phyloP scores from a whole-genome alignment of 2,113 vertebrate genomes.

The Onychorhynchus coronatus region DNA sequence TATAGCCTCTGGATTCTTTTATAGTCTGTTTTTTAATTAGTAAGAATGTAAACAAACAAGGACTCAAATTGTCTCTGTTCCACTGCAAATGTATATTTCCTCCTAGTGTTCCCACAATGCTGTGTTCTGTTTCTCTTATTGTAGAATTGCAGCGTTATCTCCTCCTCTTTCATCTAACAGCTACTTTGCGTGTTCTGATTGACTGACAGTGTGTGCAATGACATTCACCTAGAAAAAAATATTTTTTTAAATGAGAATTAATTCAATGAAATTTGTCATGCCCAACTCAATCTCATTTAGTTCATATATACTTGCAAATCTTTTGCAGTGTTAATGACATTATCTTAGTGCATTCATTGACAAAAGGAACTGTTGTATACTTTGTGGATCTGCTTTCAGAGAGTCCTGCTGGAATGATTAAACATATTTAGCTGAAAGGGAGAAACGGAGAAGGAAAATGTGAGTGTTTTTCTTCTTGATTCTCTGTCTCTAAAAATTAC shows the following conservation, averaged over 20 bases:
- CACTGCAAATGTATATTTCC: background rate
- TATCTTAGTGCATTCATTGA: background rate
- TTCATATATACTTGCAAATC: conserved; percentile 14
- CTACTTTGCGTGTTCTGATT: background rate
- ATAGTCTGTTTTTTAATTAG: background rate
- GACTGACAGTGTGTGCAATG: background rate
- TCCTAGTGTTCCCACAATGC: background rate
- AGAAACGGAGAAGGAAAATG: background rate
- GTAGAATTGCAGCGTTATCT: background rate
- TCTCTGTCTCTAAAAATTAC: background rate
- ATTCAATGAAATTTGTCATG: background rate
- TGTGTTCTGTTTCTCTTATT: background rate
- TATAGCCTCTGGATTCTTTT: background rate
- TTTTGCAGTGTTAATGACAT: conserved; percentile 2
- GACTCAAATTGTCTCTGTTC: background rate
- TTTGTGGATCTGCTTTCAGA: background rate
- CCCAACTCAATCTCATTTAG: background rate
- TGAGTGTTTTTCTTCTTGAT: background rate
- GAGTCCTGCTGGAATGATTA: background rate
- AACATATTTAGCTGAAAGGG: background rate
- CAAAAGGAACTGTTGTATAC: background rate
- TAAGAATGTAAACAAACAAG: background rate
- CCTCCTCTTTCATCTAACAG: background rate
- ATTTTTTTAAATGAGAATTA: background rate
- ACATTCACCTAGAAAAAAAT: conserved; percentile 12